These are phyloP conservation scores for Drosophila prosaltans DNA, from an alignment of 1,140 invertebrate genomes.

Conservation along the genomic window DNA sequence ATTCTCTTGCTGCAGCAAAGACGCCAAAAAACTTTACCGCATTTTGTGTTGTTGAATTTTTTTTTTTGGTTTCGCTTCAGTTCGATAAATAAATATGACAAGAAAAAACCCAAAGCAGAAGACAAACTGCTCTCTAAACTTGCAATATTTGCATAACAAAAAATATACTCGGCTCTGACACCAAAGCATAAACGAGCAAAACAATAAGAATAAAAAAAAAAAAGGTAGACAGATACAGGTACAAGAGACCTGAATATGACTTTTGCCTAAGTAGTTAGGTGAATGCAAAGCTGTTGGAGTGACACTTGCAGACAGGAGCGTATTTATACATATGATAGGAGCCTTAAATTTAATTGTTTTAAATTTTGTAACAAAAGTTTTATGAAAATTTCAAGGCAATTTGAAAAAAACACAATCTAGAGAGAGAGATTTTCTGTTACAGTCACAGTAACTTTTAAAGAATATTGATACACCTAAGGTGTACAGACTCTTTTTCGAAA, in stretches of 20 bases:
- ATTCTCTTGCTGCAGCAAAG: conserved; percentile 32
- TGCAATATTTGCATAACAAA: conserved; percentile 73
- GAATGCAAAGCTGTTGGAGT: not conserved
- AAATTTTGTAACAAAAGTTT: too few species aligned
- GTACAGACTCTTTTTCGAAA: too few species aligned
- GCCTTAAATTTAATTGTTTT: too few species aligned
- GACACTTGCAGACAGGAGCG: not conserved
- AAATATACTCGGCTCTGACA: conserved; percentile 66
- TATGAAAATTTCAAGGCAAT: too few species aligned
- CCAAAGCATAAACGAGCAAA: conserved; percentile 65
- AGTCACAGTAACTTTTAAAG: too few species aligned
- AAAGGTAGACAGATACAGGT: conserved; percentile 16
- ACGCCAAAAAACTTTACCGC: conserved; percentile 73
- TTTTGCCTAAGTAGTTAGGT: not conserved
- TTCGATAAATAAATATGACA: conserved; percentile 72
- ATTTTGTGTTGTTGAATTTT: conserved; percentile 30
- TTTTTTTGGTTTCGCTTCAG: conserved; percentile 14
- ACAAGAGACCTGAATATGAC: conserved; percentile 1
- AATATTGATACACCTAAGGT: too few species aligned
- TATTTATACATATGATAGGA: not conserved
- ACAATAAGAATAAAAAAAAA: conserved; percentile 21
- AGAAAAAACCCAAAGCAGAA: conserved; percentile 34
- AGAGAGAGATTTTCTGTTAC: too few species aligned
- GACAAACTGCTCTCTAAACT: conserved; percentile 67
- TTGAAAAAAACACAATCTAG: too few species aligned